Base-by-base conservation (phyloP, 2,888 invertebrate genomes). In the Harpalus rufipes region DNA sequence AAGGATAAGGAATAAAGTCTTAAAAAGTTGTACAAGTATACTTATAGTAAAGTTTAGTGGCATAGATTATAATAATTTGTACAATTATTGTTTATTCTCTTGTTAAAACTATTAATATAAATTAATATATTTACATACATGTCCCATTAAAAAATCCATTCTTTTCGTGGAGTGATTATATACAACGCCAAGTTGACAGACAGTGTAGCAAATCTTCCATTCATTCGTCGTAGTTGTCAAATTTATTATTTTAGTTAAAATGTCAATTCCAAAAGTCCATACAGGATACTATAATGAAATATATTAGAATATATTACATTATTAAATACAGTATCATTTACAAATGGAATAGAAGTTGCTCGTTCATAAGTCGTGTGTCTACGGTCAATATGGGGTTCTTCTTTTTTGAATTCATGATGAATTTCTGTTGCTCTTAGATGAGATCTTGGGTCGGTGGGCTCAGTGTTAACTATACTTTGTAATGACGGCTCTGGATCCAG, bases 81-180 rank as follows among this genome's bases (percentile, higher is more conserved):
- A n/a, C n/a, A n/a, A n/a, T n/a, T n/a, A n/a, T n/a, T n/a, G n/a
- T n/a, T n/a, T n/a, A n/a, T n/a, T n/a, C n/a, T n/a, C n/a, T n/a
- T n/a, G n/a, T n/a, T n/a, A n/a, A n/a, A n/a, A n/a, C n/a, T n/a
- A n/a, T n/a, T n/a, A 81, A 7, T 68, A 68, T 74, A 72, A 8
- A 25, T 41, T 41, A 44, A 72, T 39, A 44, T 44, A 10, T 72
- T 14, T 10, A 90, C 93, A 92, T 88, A 95, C 95, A 89, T 96
- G 96, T 63, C 95, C 95, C 88, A 94, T 94, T 59, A 96, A 91
- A 87, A 94, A 92, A 87, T 90, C 91, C 92, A 94, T 94, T 85
- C 92, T 90, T 79, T 93, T 93, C 6, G 91, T 91, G 59, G 91
- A 91, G 91, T 94, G 94, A 90, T 95, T 93, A 89, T 94, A 95